Base-by-base conservation (phyloP, 2,797 vertebrate species). In the Ispidina lecontei region DNA sequence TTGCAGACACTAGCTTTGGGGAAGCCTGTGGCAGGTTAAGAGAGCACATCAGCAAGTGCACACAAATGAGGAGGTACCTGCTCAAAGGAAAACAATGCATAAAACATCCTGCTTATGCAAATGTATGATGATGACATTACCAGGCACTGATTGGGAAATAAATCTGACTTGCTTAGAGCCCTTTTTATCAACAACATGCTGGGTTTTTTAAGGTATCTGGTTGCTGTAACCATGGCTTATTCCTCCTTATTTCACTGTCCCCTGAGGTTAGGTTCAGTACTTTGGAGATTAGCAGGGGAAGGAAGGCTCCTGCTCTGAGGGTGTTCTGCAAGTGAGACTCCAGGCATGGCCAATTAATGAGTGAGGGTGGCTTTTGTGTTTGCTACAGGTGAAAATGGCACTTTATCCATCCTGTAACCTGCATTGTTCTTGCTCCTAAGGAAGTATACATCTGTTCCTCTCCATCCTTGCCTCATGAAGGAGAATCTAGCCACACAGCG, bases 121-220 rank as follows among this genome's bases (percentile, higher is more conserved):
- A 74, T 94, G 47, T 71, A 62, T 81, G 75, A 77, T 94, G 95
- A 92, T 94, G 85, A 81, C 87, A 91, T 84, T 96, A 79, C 90
- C 75, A 93, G 88, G 55, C n/a, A 4, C 88, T 95, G 96, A 96
- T 96, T 93, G 89, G 81, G 86, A 94, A 90, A 84, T 75, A 59
- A 87, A 74, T 54, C 79, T 75, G 78, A 71, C 76, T 94, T 63
- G 35, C 52, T 87, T 47, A 62, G 12, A 44, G 54, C 63, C 28
- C n/a, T 56, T 83, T 77, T 90, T 64, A 43, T 76, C 39, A 64
- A 44, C 17, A 67, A 37, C 20, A 29, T 55, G 11, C 44, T 49
- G 47, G 0, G 5, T 51, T 78, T 63, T 84, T 62, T 47, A 55
- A 74, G 60, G 26, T 63, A 9, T 3, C 20, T 37, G 12, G 71